phyloP scores from a whole-genome alignment of 2,113 vertebrate species.

The Gulo gulo region DNA sequence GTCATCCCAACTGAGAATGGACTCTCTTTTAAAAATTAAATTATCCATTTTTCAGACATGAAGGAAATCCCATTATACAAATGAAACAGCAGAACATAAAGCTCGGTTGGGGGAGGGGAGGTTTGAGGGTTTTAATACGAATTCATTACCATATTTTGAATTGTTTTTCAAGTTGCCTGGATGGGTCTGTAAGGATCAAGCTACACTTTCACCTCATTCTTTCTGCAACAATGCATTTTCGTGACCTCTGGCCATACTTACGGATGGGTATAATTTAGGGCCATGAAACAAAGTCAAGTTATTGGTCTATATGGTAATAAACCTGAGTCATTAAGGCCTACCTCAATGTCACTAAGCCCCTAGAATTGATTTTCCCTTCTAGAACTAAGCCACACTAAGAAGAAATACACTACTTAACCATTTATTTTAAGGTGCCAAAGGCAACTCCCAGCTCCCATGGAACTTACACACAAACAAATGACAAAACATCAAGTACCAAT shows the following conservation, averaged over 20 bases:
- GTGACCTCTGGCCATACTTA: background rate
- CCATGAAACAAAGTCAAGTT: background rate
- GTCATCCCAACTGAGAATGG: background rate
- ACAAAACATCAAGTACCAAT: background rate
- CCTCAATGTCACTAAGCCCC: background rate
- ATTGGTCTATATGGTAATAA: background rate
- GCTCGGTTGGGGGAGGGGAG: too few species aligned
- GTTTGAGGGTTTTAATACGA: background rate
- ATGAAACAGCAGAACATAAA: background rate
- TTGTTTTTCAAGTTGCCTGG: background rate
- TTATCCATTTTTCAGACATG: slow-evolving; percentile 11
- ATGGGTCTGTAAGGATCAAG: background rate
- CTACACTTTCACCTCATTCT: background rate
- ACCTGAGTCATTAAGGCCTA: background rate
- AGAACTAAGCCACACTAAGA: background rate
- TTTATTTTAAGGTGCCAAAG: background rate
- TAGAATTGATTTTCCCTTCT: background rate
- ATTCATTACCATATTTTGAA: background rate
- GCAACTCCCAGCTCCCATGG: background rate
- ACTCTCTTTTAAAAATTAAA: slow-evolving; percentile 58
- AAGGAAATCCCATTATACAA: background rate
- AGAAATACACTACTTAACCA: background rate
- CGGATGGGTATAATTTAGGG: background rate
- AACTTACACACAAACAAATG: background rate
- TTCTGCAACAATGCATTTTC: background rate